Conservation (phyloP, 2,888 invertebrate genomes). For the Scaeva pyrastri region DNA sequence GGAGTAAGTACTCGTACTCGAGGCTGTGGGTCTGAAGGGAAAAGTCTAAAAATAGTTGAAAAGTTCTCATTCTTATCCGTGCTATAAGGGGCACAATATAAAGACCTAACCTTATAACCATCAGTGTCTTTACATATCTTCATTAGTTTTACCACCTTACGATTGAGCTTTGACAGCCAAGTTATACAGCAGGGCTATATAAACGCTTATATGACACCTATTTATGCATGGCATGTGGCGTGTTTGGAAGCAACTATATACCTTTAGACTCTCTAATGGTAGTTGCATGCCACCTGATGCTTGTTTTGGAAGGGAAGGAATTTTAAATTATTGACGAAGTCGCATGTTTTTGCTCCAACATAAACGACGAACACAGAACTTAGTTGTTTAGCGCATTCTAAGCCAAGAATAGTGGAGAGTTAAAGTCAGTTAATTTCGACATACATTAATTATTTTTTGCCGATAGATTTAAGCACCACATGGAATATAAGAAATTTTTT, state of each 20-base stretch:
- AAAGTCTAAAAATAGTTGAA: conserved; percentile 39
- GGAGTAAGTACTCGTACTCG: no score
- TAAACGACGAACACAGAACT: background rate
- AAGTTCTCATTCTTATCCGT: conserved; percentile 23
- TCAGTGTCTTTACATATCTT: conserved; percentile 38
- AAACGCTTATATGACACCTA: background rate
- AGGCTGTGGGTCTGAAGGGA: no score
- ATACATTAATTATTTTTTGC: background rate
- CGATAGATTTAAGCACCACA: background rate
- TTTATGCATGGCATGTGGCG: conserved; percentile 43
- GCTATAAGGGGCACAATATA: background rate
- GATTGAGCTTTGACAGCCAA: conserved; percentile 46
- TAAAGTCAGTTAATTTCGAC: background rate
- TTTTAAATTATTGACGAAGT: conserved; percentile 12
- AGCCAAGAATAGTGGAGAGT: background rate
- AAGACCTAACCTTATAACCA: conserved; percentile 1
- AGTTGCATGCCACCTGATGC: conserved; percentile 46
- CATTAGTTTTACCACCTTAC: conserved; percentile 40
- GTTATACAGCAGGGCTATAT: background rate
- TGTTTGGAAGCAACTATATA: conserved; percentile 4
- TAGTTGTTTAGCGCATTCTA: background rate
- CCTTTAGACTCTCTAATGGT: background rate
- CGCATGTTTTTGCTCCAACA: conserved; percentile 17
- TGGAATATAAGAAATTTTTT: no score
- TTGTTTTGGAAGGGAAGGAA: background rate